phyloP scores from a whole-genome alignment of 2,888 invertebrate genomes.

The Lithosia quadra region DNA sequence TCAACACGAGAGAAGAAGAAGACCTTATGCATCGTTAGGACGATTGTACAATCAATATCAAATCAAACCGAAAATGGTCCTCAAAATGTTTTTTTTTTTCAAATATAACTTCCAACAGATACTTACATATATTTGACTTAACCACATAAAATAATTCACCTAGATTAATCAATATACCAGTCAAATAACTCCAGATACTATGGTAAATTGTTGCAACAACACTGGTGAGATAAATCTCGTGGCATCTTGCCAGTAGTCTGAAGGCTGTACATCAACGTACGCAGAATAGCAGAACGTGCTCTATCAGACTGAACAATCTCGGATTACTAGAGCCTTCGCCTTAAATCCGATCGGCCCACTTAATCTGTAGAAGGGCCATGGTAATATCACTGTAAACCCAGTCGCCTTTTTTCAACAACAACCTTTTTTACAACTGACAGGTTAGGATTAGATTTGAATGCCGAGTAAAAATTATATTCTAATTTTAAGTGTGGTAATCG shows the following conservation, averaged over 20 bases:
- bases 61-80: neutral
- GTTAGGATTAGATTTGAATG: neutral
- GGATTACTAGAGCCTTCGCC: constrained; percentile 31
- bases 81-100: neutral
- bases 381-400: constrained; percentile 28
- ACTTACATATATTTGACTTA: neutral
- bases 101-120: neutral
- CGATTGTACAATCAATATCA: constrained; percentile 1
- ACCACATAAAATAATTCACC: neutral
- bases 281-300: constrained; percentile 39
- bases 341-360: constrained; percentile 49
- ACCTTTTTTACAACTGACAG: neutral
- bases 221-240: constrained; percentile 34
- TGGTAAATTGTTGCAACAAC: constrained; percentile 24
- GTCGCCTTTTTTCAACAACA: too few species aligned
- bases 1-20: too few species aligned
- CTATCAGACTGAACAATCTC: constrained; percentile 39
- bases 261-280: constrained; percentile 31
- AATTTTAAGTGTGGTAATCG: neutral
- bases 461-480: neutral
- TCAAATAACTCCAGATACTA: constrained; percentile 11
- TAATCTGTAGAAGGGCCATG: constrained; percentile 37
- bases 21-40: neutral
- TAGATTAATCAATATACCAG: constrained; percentile 8
- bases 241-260: constrained; percentile 39